Evolutionary conservation across 2,888 invertebrate genomes (phyloP), one percentile per base, ranked within the genome.

Genomic region (Parthenolecanium corni): DNA sequence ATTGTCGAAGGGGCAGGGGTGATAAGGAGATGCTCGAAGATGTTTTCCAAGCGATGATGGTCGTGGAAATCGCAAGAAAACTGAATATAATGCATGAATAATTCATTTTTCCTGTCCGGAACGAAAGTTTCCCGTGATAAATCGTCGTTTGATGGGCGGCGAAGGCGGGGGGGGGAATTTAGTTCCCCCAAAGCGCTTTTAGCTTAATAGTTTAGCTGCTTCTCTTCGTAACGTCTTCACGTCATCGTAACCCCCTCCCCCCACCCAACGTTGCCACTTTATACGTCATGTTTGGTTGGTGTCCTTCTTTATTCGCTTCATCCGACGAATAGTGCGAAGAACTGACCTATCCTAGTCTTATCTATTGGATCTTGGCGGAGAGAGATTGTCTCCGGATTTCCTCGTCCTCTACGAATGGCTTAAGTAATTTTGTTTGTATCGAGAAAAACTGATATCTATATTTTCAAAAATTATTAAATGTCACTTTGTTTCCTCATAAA

Each of bases 91-190:
- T 49, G 38, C 61, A 61, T 61, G 61, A 61, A 61, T 61, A 38
- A 61, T 61, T 61, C 61, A 61, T 61, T 61, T 61, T 61, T 61
- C 40, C 61, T 61, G 61, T 61, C 61, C 61, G 49, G 61, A 47
- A 61, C 61, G 18, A 51, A 54, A 61, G 40, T 49, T 61, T 51
- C 36, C 9, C 40, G 61, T 61, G 61, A 61, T 61, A 61, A 61
- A 61, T 61, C 31, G 61, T 31, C 47, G 57, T 57, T 25, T 6
- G 25, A 31, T 6, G 5, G 31, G 31, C 5, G 31, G 31, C 9
- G 4, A 9, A 9, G 31, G 31, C 31, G 9, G 31, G 31, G 31
- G 31, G 31, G 31, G 9, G 31, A 31, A 31, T 6, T 4, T 31
- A 4, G 31, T 4, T 18, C 18, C 49, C 61, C 61, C 51, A 51